Evolutionary conservation across 2,888 invertebrate species (phyloP), one percentile per base, ranked within the genome.

Genomic region (Perizoma flavofasciatum): DNA sequence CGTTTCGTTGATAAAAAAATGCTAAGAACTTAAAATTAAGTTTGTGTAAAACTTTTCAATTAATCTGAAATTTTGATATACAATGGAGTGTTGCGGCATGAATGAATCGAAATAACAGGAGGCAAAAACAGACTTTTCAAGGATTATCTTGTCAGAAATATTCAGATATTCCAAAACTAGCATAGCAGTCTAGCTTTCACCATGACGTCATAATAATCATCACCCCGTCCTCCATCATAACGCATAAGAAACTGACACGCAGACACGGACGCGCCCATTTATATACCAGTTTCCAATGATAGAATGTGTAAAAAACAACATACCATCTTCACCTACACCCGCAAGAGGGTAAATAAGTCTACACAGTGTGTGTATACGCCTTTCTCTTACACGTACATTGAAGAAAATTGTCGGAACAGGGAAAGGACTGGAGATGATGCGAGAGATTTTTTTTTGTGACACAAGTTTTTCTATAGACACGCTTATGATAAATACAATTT

Each of bases 241-340:
- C 62, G 44, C 53, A 72, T 78, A 83, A 85, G 85, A 85, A 88
- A 90, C 88, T 91, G 88, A 88, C 62, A 77, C 59, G 51, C 54
- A 59, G 50, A 66, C 70, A 75, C 72, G 66, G 63, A 74, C 70
- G 74, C 73, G 68, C 76, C 78, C 65, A 82, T 82, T 83, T 90
- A 79, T 91, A 91, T 91, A 91, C 85, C 77, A 81, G 81, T 81
- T 81, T 82, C 82, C 81, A 83, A 84, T 85, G 74, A 77, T 78
- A 79, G 75, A 77, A 73, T 78, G 72, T 69, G 69, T 77, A 81
- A 87, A 87, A 83, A 86, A 76, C 72, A 64, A 79, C 79, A 81
- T 78, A 68, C 77, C 79, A 79, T 83, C 81, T 77, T 77, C 81
- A 85, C 88, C n/a, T 81, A 81, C 73, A 87, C 89, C 64, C 34